Percentiles rank a stretch among this genome's conserved stretches.
Evolutionary conservation across 2,888 invertebrate species (phyloP).

Genomic region (Apamea monoglypha): DNA sequence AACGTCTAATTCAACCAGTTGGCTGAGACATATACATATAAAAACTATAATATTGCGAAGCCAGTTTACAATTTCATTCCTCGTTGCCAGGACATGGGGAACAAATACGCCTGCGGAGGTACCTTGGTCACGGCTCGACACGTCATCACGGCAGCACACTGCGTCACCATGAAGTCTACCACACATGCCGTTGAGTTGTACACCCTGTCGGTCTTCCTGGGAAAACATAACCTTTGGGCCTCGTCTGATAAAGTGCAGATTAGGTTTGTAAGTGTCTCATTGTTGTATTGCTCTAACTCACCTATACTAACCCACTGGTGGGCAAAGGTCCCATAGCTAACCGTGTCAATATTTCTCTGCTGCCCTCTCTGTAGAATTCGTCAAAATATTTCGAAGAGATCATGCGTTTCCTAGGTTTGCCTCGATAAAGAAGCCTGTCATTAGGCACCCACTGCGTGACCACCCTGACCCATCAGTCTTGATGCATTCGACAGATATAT

Average conservation of each 20-base stretch:
- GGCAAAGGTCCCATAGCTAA: not conserved
- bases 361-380: not conserved
- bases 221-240: slow-evolving; percentile 83
- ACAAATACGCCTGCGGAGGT: slow-evolving; percentile 91
- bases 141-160: slow-evolving; percentile 91
- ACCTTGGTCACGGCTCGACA: slow-evolving; percentile 88
- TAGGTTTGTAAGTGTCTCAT: slow-evolving; percentile 73
- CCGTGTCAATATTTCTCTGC: too few species aligned
- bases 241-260: slow-evolving; percentile 82
- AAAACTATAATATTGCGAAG: not conserved
- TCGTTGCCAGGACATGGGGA: slow-evolving; percentile 69
- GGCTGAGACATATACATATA: not conserved
- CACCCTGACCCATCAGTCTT: not conserved
- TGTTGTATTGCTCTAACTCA: not conserved
- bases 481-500: not conserved
- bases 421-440: not conserved
- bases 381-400: not conserved
- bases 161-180: slow-evolving; percentile 87
- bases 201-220: slow-evolving; percentile 82
- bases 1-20: too few species aligned
- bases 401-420: not conserved
- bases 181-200: slow-evolving; percentile 76
- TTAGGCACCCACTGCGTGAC: not conserved
- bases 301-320: too few species aligned
- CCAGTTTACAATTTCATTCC: not conserved